Evolutionary conservation across 2,797 vertebrate species (phyloP).

Genomic region (Notamacropus eugenii): DNA sequence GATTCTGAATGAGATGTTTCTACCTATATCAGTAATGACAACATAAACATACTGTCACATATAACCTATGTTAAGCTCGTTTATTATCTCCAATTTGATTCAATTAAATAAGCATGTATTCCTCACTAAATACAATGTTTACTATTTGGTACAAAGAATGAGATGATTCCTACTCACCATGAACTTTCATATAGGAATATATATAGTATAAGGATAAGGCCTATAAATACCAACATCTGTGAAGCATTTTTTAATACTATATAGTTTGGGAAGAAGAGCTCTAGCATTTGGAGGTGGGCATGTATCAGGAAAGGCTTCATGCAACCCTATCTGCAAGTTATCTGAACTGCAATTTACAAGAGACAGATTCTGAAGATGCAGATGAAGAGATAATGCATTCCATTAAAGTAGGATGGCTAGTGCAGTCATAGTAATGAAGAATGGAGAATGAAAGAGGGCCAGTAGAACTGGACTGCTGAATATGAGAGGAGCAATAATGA

Average conservation of each 20-base stretch:
- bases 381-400: neutral
- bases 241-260: neutral
- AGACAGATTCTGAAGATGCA: neutral
- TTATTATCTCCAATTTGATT: neutral
- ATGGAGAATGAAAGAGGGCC: neutral
- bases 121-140: neutral
- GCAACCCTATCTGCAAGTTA: neutral
- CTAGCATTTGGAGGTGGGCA: neutral
- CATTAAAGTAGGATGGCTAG: neutral
- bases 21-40: neutral
- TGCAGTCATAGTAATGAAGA: neutral
- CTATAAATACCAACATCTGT: neutral
- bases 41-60: neutral
- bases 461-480: neutral
- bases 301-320: neutral
- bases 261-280: neutral
- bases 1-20: neutral
- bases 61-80: neutral
- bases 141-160: neutral
- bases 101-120: neutral
- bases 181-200: neutral
- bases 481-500: too few species aligned
- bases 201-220: neutral
- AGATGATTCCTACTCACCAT: neutral
- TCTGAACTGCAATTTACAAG: neutral